Evolutionary conservation across 1,140 invertebrate species (phyloP).

Genomic region (Atta texana): DNA sequence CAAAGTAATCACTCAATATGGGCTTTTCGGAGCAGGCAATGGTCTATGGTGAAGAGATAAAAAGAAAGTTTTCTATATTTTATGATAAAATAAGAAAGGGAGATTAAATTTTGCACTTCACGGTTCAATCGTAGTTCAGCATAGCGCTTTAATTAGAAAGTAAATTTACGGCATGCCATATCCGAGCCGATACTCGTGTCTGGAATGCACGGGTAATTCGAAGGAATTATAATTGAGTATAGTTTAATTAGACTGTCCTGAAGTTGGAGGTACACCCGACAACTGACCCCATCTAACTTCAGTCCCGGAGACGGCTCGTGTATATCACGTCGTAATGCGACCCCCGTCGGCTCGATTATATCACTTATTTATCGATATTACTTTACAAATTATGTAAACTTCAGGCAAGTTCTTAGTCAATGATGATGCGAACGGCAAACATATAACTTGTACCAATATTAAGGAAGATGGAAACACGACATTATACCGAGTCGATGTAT

Average conservation of each 20-base stretch:
- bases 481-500: not conserved
- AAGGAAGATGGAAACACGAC: not conserved
- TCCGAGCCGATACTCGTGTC: conserved; percentile 3
- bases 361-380: conserved; percentile 59
- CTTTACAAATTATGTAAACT: conserved; percentile 52
- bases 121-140: not conserved
- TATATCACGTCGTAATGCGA: conserved; percentile 26
- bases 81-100: not conserved
- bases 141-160: conserved; percentile 22
- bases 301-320: conserved; percentile 46
- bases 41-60: not conserved
- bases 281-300: conserved; percentile 73
- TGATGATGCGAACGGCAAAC: not conserved
- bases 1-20: conserved; percentile 11
- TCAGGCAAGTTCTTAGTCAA: not conserved
- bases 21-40: not conserved
- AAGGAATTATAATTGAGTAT: conserved; percentile 65
- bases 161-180: not conserved
- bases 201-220: not conserved
- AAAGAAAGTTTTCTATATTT: not conserved
- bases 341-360: conserved; percentile 33
- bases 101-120: not conserved
- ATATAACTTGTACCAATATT: not conserved
- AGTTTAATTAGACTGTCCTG: conserved; percentile 64
- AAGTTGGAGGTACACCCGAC: conserved; percentile 62